A percentile compares a stretch with the other conserved stretches of the same genome.
Evolutionary conservation across 2,888 invertebrate species (phyloP).

Genomic region (Clusia tigrina): DNA sequence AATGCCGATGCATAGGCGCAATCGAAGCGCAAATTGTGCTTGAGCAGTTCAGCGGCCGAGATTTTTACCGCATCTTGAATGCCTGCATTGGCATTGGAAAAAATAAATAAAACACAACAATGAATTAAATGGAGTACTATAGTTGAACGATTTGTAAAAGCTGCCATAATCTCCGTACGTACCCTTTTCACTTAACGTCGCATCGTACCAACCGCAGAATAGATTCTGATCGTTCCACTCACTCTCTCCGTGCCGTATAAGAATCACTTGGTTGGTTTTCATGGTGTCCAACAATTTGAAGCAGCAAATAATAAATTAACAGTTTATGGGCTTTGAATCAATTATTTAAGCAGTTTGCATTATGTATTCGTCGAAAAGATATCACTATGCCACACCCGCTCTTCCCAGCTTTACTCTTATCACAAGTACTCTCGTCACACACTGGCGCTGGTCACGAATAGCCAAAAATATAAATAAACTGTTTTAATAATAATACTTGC

Average conservation of each 20-base stretch:
- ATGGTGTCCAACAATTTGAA: background rate
- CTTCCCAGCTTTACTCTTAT: too few species aligned
- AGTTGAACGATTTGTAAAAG: background rate
- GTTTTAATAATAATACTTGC: too few species aligned
- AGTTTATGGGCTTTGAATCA: too few species aligned
- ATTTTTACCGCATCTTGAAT: constrained; percentile 54
- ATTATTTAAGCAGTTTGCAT: too few species aligned
- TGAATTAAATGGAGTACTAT: background rate
- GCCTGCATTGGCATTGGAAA: constrained; percentile 42
- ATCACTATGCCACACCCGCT: too few species aligned
- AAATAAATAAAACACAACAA: background rate
- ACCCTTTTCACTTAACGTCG: constrained; percentile 75
- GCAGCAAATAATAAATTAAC: too few species aligned
- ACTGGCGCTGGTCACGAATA: too few species aligned
- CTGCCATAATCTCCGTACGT: too few species aligned
- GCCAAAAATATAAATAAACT: too few species aligned
- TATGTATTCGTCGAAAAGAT: too few species aligned
- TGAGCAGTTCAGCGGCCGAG: constrained; percentile 75
- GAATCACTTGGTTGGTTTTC: constrained; percentile 32
- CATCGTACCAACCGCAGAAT: constrained; percentile 80
- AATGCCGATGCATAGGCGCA: constrained; percentile 82
- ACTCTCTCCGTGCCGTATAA: constrained; percentile 77
- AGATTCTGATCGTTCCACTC: constrained; percentile 79
- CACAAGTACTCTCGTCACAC: too few species aligned
- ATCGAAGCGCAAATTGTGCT: constrained; percentile 77